Base-by-base conservation (phyloP, 2,113 vertebrate genomes). In the Todiramphus chloris region DNA sequence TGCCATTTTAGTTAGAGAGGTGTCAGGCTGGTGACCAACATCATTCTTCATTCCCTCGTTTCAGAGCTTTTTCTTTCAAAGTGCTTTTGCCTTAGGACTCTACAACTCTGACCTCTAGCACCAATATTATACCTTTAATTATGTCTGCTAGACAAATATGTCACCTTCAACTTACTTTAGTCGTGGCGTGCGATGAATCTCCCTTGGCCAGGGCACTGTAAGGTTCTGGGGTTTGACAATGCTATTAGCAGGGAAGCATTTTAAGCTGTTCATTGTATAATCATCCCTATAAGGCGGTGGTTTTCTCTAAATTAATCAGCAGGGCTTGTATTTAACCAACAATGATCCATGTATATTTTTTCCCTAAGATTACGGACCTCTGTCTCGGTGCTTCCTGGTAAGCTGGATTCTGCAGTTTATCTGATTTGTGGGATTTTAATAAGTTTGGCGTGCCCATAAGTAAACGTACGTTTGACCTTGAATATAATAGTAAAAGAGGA, bases 41-140 rank as follows among this genome's bases (percentile, higher is more conserved):
- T 96, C 96, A 96, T 98, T 95, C 97, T 95, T 98, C 98, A 97
- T 95, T 96, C 94, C 82, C 88, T 79, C 77, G 96, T 97, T 96
- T 97, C 95, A 63, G 6, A 83, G 91, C 95, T 91, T 87, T 89
- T 95, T 95, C 92, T 81, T 81, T 87, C 68, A 2, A 15, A 66
- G 55, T 6, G 93, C 96, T 97, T 98, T 97, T 89, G 97, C 97
- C 95, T 96, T 96, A 97, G 93, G 97, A 98, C 98, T 77, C 6
- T 37, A 39, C 97, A 83, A 63, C 93, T 76, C 91, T 95, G 94
- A 97, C 96, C 97, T 90, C 70, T 44, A 93, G 94, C 94, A 94
- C 92, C 76, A 74, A 80, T 31, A 79, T 96, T 39, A 91, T 60
- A 89, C 96, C 95, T 95, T 97, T 95, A 97, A 97, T 97, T 90